Percentiles rank a stretch among this genome's conserved stretches.
Conservation (phyloP, 2,797 vertebrate genomes). For the Adelosebastes latens region DNA sequence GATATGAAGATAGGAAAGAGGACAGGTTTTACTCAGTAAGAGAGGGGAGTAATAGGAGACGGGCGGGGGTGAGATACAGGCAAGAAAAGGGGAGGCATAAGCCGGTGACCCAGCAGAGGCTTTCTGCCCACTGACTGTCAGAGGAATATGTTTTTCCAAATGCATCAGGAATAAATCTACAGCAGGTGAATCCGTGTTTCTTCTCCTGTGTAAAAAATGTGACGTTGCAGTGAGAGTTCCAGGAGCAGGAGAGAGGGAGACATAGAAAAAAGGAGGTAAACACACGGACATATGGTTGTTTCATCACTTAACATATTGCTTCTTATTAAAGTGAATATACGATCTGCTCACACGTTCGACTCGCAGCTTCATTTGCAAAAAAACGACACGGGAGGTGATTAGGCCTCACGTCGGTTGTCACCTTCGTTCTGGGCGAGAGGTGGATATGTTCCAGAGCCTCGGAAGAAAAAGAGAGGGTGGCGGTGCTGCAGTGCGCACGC, state of each 20-base stretch:
- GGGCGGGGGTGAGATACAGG: not conserved
- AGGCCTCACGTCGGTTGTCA: not conserved
- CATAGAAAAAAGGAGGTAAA: not conserved
- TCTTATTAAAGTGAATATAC: not conserved
- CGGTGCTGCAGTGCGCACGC: not conserved
- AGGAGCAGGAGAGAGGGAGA: not conserved
- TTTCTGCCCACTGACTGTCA: slow-evolving; percentile 14
- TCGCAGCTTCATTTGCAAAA: not conserved
- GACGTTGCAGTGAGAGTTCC: not conserved
- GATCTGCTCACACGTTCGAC: not conserved
- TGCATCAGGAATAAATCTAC: slow-evolving; percentile 4
- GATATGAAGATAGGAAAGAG: slow-evolving; percentile 17
- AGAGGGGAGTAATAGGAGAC: not conserved
- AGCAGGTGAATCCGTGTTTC: not conserved
- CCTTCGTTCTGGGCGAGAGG: slow-evolving; percentile 23
- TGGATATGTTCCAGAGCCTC: slow-evolving; percentile 34
- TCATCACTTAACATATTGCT: not conserved
- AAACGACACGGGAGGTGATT: not conserved
- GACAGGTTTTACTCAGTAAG: not conserved
- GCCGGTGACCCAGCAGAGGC: slow-evolving; percentile 11
- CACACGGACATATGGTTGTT: not conserved
- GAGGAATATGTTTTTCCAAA: slow-evolving; percentile 5
- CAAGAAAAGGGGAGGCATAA: not conserved
- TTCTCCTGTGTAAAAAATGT: not conserved
- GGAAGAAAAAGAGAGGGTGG: slow-evolving; percentile 1